These are phyloP conservation scores for Catharus bicknelli DNA, from an alignment of 2,113 vertebrate genomes.

Conservation along the genomic window DNA sequence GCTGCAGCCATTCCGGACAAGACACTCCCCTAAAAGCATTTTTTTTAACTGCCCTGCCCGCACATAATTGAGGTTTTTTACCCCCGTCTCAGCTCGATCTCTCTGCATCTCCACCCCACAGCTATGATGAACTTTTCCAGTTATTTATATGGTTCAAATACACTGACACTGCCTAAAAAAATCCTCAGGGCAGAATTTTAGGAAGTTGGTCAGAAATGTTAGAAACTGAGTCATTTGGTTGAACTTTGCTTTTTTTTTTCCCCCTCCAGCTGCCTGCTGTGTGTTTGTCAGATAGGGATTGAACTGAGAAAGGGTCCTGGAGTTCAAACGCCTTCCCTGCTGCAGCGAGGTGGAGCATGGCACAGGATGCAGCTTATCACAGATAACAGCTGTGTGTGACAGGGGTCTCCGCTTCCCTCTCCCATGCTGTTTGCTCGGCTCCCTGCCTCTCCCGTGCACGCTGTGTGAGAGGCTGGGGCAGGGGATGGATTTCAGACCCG, in stretches of 20 bases:
- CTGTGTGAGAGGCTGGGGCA: neutral
- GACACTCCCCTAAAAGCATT: neutral
- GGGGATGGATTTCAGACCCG: neutral
- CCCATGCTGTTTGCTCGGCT: neutral
- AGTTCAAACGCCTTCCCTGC: slow-evolving; percentile 44
- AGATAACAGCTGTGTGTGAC: slow-evolving; percentile 27
- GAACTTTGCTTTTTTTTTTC: neutral
- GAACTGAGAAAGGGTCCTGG: neutral
- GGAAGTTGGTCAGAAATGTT: slow-evolving; percentile 47
- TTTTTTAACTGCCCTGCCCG: neutral
- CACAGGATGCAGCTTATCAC: slow-evolving; percentile 48
- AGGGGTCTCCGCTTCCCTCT: neutral
- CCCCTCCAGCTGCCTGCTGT: slow-evolving; percentile 33
- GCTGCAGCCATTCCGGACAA: neutral
- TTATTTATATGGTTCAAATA: slow-evolving; percentile 7
- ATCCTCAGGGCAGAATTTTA: neutral
- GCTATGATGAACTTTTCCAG: neutral
- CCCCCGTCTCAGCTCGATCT: neutral
- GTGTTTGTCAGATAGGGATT: slow-evolving; percentile 38
- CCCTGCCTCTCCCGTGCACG: neutral
- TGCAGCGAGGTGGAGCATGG: slow-evolving; percentile 20
- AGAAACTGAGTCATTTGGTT: slow-evolving; percentile 22
- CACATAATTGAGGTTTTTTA: neutral
- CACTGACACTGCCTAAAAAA: neutral
- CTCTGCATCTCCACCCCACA: neutral